A percentile compares a stretch with the other conserved stretches of the same genome.
Evolutionary conservation across 2,888 invertebrate species (phyloP).

Genomic region (Julus scandinavius): DNA sequence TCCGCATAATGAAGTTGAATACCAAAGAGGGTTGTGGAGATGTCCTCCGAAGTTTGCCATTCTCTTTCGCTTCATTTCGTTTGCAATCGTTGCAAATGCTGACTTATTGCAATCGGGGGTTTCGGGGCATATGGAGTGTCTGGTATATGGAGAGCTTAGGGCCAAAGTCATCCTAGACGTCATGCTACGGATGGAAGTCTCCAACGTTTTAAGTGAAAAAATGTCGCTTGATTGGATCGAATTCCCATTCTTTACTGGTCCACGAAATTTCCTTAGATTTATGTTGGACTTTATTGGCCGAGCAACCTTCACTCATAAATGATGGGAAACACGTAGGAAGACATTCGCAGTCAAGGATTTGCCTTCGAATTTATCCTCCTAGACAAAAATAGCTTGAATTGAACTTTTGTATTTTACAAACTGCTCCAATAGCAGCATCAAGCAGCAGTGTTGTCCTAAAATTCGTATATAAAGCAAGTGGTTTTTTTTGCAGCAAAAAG

Average conservation of each 20-base stretch:
- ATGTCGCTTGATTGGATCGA: background rate
- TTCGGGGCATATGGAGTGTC: background rate
- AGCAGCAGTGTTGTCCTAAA: too few relatives aligned
- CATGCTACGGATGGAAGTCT: background rate
- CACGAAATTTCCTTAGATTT: background rate
- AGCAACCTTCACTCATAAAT: background rate
- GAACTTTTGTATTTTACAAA: too few relatives aligned
- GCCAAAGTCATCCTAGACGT: background rate
- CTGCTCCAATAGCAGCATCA: too few relatives aligned
- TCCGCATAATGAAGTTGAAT: slow-evolving; percentile 14
- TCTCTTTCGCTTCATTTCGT: slow-evolving; percentile 4
- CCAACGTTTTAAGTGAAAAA: background rate
- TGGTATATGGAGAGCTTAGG: background rate
- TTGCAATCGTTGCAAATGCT: background rate
- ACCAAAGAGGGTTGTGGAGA: background rate
- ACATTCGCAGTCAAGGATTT: too few relatives aligned
- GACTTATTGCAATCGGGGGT: background rate
- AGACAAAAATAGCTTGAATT: too few relatives aligned
- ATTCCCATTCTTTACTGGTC: background rate
- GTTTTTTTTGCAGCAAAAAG: too few relatives aligned
- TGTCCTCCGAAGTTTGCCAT: background rate
- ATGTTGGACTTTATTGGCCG: background rate
- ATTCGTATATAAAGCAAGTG: too few relatives aligned
- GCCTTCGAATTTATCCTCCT: too few relatives aligned
- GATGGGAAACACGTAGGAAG: too few relatives aligned